A percentile compares a stretch with the other conserved stretches of the same genome.
phyloP scores from a whole-genome alignment of 1,140 invertebrate genomes.

The Physella acuta region DNA sequence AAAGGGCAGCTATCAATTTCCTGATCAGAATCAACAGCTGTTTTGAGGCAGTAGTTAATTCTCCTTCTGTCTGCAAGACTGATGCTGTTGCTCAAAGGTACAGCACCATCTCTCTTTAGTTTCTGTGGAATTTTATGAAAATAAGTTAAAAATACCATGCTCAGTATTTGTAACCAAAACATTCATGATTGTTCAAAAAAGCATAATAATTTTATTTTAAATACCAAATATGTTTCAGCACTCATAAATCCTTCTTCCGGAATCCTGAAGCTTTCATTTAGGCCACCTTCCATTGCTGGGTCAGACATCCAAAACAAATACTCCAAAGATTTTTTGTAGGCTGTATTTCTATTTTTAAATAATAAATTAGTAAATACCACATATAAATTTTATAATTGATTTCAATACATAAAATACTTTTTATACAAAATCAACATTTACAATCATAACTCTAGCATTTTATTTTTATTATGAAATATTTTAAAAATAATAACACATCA shows the following conservation, averaged over 20 bases:
- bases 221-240: conserved; percentile 51
- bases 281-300: conserved; percentile 49
- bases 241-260: conserved; percentile 57
- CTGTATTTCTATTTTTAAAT: conserved; percentile 37
- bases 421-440: too few relatives aligned
- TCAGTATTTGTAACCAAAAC: too few relatives aligned
- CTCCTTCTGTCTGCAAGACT: conserved; percentile 53
- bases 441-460: too few relatives aligned
- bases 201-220: too few relatives aligned
- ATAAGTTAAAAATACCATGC: conserved; percentile 15
- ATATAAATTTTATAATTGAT: too few relatives aligned
- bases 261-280: conserved; percentile 42
- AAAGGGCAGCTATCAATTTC: conserved; percentile 47
- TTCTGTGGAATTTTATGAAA: conserved; percentile 48
- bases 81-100: conserved; percentile 58
- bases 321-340: conserved; percentile 53
- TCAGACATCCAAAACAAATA: conserved; percentile 60
- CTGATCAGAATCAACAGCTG: conserved; percentile 27
- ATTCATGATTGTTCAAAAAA: too few relatives aligned
- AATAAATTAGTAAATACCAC: too few relatives aligned
- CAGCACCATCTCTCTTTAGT: conserved; percentile 53
- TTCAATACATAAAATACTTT: too few relatives aligned
- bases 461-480: too few relatives aligned
- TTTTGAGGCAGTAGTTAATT: conserved; percentile 42
- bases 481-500: too few relatives aligned